A percentile compares a stretch with the other conserved stretches of the same genome.
Conservation (phyloP, 2,888 invertebrate genomes). For the Hybos culiciformis region DNA sequence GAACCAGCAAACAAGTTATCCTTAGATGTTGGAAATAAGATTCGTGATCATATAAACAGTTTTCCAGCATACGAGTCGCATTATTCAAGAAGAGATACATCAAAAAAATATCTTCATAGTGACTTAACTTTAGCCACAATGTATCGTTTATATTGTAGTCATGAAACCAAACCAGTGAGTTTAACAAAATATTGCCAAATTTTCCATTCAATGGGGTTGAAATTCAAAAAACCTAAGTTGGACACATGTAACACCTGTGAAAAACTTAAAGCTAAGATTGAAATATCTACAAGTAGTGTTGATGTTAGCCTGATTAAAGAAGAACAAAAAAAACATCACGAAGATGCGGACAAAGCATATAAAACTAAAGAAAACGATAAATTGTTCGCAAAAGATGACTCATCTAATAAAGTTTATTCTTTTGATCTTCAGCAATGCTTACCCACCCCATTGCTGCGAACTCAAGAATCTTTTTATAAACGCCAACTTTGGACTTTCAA, state of each 20-base stretch:
- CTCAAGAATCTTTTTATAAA: conserved; percentile 14
- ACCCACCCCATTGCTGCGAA: conserved; percentile 11
- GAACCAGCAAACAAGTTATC: background rate
- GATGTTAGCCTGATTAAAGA: conserved; percentile 1
- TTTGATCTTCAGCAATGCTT: conserved; percentile 13
- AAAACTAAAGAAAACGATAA: background rate
- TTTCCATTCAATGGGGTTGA: conserved; percentile 11
- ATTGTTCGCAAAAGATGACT: background rate
- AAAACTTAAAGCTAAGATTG: conserved; percentile 11
- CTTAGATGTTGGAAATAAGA: background rate
- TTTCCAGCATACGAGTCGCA: background rate
- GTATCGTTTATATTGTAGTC: conserved; percentile 5
- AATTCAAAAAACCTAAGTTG: conserved; percentile 12
- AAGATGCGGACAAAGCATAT: background rate
- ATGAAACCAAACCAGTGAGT: conserved; percentile 2
- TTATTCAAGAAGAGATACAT: conserved; percentile 2
- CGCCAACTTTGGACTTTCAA: conserved; percentile 13
- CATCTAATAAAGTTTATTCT: background rate
- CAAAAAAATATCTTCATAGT: conserved; percentile 6
- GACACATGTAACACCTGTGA: conserved; percentile 15
- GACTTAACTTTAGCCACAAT: background rate
- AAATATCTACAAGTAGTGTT: background rate
- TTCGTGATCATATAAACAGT: background rate
- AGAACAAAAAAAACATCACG: background rate
- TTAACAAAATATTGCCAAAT: conserved; percentile 13